phyloP scores from a whole-genome alignment of 2,113 vertebrate species.

The Thalassarche chlororhynchos region DNA sequence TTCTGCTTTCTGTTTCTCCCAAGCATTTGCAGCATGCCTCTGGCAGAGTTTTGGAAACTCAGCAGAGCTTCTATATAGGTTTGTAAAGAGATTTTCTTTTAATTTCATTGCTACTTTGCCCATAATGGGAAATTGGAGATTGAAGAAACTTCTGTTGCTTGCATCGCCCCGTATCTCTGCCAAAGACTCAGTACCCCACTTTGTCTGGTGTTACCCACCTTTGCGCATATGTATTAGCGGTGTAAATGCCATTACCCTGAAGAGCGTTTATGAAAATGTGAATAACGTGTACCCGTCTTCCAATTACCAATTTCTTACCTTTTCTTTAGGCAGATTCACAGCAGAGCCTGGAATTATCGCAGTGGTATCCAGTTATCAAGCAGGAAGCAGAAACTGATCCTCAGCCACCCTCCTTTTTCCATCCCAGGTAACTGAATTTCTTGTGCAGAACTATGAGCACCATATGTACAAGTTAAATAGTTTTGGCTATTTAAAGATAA shows the following conservation, averaged over 20 bases:
- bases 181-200: not conserved
- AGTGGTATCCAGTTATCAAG: constrained; percentile 94
- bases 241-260: not conserved
- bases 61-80: not conserved
- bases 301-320: not conserved
- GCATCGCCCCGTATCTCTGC: not conserved
- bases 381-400: constrained; percentile 88
- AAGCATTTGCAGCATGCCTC: not conserved
- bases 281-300: not conserved
- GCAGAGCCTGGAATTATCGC: constrained; percentile 81
- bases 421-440: constrained; percentile 86
- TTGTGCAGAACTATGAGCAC: not conserved
- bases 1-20: not conserved
- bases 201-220: not conserved
- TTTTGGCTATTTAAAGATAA: not conserved
- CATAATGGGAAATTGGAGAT: not conserved
- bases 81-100: not conserved
- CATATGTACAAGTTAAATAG: not conserved
- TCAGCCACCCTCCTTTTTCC: constrained; percentile 82
- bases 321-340: constrained; percentile 81
- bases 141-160: not conserved
- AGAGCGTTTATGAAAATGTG: not conserved
- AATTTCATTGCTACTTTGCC: not conserved
- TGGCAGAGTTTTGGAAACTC: not conserved
- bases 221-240: not conserved